Evolutionary conservation across 2,888 invertebrate species (phyloP).

Genomic region (Erebia aethiops): DNA sequence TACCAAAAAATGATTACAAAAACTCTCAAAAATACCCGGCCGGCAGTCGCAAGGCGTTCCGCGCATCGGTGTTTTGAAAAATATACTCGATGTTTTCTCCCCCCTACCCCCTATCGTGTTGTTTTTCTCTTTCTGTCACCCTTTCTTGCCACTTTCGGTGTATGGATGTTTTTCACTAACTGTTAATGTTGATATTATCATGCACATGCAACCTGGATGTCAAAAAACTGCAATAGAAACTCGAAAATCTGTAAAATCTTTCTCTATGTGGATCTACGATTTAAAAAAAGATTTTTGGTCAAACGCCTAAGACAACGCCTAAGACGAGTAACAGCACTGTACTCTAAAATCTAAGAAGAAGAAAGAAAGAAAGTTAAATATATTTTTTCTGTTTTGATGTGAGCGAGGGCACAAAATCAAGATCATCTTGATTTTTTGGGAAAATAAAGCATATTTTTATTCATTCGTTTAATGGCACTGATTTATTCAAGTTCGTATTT

Average conservation of each 20-base stretch:
- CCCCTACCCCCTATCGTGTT: slow-evolving; percentile 73
- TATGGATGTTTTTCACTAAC: slow-evolving; percentile 83
- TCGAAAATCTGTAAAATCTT: neutral
- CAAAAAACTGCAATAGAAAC: neutral
- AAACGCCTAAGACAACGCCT: no score
- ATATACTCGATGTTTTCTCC: slow-evolving; percentile 73
- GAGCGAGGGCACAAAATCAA: no score
- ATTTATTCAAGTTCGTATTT: no score
- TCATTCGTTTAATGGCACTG: no score
- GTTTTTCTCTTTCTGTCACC: slow-evolving; percentile 75
- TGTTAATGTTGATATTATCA: slow-evolving; percentile 80
- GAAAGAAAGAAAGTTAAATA: no score
- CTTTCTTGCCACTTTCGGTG: slow-evolving; percentile 80
- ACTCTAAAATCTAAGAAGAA: no score
- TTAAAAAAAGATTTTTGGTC: no score
- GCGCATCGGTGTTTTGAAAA: slow-evolving; percentile 78
- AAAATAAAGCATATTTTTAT: no score
- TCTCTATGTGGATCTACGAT: neutral
- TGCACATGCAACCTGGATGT: slow-evolving; percentile 43
- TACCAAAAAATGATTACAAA: slow-evolving; percentile 41
- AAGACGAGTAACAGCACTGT: no score
- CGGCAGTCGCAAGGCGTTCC: slow-evolving; percentile 67
- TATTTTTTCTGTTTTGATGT: no score
- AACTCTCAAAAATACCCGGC: slow-evolving; percentile 76
- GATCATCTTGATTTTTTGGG: no score